These are phyloP conservation scores for Tipula helvola DNA, from an alignment of 2,888 invertebrate species.

Conservation along the genomic window DNA sequence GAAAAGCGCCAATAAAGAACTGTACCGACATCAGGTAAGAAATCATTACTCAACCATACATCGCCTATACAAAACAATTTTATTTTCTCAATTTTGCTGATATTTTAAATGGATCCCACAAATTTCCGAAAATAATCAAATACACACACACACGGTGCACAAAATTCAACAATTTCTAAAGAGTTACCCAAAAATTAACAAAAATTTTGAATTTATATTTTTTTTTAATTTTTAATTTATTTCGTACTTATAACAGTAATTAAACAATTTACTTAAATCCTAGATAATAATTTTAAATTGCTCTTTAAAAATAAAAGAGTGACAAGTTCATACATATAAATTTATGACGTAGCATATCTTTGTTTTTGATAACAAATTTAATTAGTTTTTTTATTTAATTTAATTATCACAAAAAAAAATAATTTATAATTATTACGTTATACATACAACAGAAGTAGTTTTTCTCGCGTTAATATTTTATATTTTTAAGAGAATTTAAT, in stretches of 20 bases:
- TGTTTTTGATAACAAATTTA: neutral
- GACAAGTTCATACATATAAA: neutral
- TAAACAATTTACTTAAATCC: neutral
- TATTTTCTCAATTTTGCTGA: no score
- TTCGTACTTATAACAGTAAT: neutral
- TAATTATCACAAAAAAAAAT: neutral
- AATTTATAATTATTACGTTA: neutral
- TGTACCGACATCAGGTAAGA: no score
- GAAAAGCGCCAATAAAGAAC: no score
- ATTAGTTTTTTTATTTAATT: neutral
- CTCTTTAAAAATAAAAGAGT: neutral
- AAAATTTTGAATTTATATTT: no score
- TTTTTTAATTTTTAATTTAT: neutral
- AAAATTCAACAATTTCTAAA: no score
- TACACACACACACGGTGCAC: no score
- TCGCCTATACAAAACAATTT: no score
- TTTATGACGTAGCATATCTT: neutral
- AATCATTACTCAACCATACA: no score
- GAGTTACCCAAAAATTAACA: no score
- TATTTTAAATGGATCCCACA: no score
- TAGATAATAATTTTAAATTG: neutral
- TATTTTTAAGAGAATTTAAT: neutral
- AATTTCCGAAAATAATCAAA: no score
- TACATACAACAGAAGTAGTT: neutral
- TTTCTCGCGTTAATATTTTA: neutral